Evolutionary conservation across 2,797 vertebrate genomes (phyloP), one percentile per base, ranked within the genome.

Genomic region (Sebastes glaucus): DNA sequence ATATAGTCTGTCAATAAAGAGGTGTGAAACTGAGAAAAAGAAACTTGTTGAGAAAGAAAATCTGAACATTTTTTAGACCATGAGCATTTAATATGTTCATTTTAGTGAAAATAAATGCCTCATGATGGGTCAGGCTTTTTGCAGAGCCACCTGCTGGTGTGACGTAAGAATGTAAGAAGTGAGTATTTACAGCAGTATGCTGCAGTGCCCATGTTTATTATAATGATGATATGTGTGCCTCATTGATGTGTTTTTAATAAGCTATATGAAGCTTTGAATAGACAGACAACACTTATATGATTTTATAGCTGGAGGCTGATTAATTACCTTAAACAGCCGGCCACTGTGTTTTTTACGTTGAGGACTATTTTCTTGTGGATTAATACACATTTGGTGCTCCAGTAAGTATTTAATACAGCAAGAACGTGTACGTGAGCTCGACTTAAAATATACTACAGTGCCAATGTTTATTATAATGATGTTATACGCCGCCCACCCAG

Each of bases 61-160:
- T 53, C 1, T 38, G 22, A 64, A 18, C 2, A 1, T 33, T 67
- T 32, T 22, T 53, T 23, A 20, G 57, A 63, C 11, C 11, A 23
- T 23, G 33, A 63, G 22, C 22, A n/a, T 55, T 66, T 68, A 18
- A 49, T 38, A 14, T 38, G 33, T 30, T 53, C 1, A 22, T 55
- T n/a, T 49, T 18, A 23, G 22, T 35, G 38, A 62, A 38, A 55
- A 23, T 33, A 30, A 61, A 56, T 13, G 20, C 52, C 11, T 68
- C 8, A 1, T 33, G 32, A 11, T 46, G 0, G 6, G 7, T 22
- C 62, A 9, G 6, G 0, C 30, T 63, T 76, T 56, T 67, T 71
- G 23, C 6, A 67, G 23, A n/a, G 81, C 57, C 83, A n/a, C 79
- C 84, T 90, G 83, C 81, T 88, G 93, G 89, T 76, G 82, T 14